A percentile compares a stretch with the other conserved stretches of the same genome.
Evolutionary conservation across 2,888 invertebrate species (phyloP).

Genomic region (Phaonia tiefii): DNA sequence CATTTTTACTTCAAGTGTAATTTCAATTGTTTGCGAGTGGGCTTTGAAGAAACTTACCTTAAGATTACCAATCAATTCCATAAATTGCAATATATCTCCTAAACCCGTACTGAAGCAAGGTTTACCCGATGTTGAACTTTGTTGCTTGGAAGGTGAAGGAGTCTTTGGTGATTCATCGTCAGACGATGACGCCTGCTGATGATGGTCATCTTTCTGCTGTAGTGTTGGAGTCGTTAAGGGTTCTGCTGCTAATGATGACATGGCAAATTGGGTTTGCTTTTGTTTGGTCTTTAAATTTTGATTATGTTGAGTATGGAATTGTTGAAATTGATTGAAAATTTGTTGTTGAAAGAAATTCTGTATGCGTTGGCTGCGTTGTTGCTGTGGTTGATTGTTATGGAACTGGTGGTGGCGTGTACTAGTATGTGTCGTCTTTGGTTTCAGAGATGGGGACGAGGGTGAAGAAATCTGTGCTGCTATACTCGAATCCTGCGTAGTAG

Average conservation of each 20-base stretch:
- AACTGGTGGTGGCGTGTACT: conserved; percentile 36
- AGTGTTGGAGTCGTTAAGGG: conserved; percentile 67
- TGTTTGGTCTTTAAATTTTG: conserved; percentile 72
- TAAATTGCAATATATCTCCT: conserved; percentile 82
- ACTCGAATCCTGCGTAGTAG: conserved; percentile 68
- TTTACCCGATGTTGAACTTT: conserved; percentile 71
- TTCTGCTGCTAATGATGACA: conserved; percentile 77
- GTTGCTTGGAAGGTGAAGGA: conserved; percentile 61
- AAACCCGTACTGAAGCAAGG: conserved; percentile 77
- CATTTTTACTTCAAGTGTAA: too few relatives aligned
- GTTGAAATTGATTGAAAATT: conserved; percentile 69
- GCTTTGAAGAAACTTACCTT: conserved; percentile 82
- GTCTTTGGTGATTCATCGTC: conserved; percentile 62
- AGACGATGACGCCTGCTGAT: conserved; percentile 35
- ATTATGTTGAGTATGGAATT: conserved; percentile 72
- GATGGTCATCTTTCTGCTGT: conserved; percentile 62
- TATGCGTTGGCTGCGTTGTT: conserved; percentile 71
- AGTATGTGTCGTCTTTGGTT: conserved; percentile 36
- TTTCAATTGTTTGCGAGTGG: not conserved
- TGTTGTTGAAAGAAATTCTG: conserved; percentile 71
- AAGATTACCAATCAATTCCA: conserved; percentile 86
- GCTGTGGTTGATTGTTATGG: conserved; percentile 27
- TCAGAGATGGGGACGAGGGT: conserved; percentile 61
- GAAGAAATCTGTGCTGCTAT: conserved; percentile 57
- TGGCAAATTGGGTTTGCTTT: conserved; percentile 75